Evolutionary conservation across 2,113 vertebrate genomes (phyloP).

Genomic region (Carettochelys insculpta): DNA sequence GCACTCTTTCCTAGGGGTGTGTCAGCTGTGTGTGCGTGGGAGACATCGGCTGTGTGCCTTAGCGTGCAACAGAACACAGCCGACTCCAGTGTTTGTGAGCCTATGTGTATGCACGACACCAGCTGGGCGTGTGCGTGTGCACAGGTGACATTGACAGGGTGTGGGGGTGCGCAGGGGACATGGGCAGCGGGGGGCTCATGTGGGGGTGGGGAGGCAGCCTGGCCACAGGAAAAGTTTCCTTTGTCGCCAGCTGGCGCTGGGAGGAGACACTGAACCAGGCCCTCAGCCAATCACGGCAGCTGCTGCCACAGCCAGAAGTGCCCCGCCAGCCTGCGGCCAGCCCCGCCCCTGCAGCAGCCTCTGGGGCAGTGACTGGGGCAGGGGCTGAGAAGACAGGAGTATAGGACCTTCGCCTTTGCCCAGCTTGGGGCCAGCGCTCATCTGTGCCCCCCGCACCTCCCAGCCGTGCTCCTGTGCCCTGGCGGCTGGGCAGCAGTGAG

Average conservation of each 20-base stretch:
- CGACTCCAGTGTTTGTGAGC: background rate
- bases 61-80: too few relatives aligned
- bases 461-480: fast-evolving
- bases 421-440: background rate
- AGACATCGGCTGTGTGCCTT: too few relatives aligned
- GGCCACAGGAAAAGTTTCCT: background rate
- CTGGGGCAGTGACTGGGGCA: background rate
- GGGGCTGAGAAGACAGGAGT: background rate
- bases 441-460: background rate
- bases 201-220: background rate
- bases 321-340: background rate
- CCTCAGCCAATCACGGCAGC: background rate
- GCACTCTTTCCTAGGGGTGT: too few relatives aligned
- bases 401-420: background rate
- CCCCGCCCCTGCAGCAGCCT: background rate
- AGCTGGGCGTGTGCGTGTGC: background rate
- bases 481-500: too few relatives aligned
- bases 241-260: background rate
- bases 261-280: background rate
- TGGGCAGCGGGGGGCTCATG: background rate
- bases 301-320: background rate
- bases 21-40: too few relatives aligned
- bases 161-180: background rate
- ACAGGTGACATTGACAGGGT: background rate
- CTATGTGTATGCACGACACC: background rate